Base-by-base conservation (phyloP, 1,140 invertebrate species). In the Chelonus insularis region DNA sequence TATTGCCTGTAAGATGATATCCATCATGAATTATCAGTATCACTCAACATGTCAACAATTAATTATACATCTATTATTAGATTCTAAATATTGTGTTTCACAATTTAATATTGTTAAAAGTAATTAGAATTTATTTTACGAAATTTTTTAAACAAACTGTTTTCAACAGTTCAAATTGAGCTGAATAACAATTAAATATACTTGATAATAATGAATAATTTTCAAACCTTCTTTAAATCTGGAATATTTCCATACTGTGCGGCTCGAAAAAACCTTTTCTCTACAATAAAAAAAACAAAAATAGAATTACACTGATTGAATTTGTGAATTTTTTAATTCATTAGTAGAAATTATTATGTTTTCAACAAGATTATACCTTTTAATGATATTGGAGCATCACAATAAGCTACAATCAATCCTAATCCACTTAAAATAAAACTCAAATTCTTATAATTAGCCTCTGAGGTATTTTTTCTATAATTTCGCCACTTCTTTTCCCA, bases 251-350 rank as follows among this genome's bases (percentile, higher is more conserved):
- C 88, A 76, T 83, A 80, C 68, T 86, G 84, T 6, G 86, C 86
- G 54, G 87, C 86, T 67, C 82, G 80, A 64, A 90, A 87, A 63
- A 89, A 85, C 60, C 77, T 75, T 70, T 86, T 87, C 57, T 85
- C 86, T 87, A 69, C 41, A 78, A 79, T 63, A 73, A 79, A 57
- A 62, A 57, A 8, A 34, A 12, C 47, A 32, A 23, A 25, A 47
- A 50, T 51, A 20, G 0, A 12, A 55, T 18, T n/a, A 63, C 25
- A 11, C 4, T 29, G n/a, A 50, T 34, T 55, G 55, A 60, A 41
- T 11, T 16, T 23, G 55, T 48, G 29, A 43, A 50, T 29, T 16
- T 47, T 58, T 47, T 29, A 51, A 57, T 51, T 47, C 55, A 29
- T 61, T 59, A 7, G n/a, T n/a, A 14, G 9, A 18, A 52, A 4